Conservation (phyloP, 2,888 invertebrate genomes). For the Cancer borealis region DNA sequence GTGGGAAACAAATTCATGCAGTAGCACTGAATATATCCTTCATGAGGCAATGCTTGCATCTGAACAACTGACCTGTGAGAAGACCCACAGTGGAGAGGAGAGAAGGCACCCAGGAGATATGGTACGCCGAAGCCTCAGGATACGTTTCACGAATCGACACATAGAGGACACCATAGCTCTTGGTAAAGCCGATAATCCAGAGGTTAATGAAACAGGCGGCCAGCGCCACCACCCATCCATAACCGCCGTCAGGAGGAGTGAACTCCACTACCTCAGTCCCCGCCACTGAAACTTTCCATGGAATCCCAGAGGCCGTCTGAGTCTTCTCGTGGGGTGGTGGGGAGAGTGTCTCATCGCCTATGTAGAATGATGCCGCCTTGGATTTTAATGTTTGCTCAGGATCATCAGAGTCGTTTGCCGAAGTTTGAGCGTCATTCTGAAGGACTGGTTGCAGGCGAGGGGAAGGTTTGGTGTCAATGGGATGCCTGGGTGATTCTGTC, state of each 20-base stretch:
- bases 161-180: slow-evolving; percentile 79
- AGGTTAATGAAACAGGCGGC: slow-evolving; percentile 78
- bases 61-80: slow-evolving; percentile 78
- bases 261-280: slow-evolving; percentile 48
- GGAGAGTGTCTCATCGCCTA: slow-evolving; percentile 50
- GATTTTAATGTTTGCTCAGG: background rate
- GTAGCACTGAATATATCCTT: background rate
- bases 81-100: slow-evolving; percentile 78
- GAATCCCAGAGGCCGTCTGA: background rate
- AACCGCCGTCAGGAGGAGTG: slow-evolving; percentile 78
- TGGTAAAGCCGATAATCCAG: slow-evolving; percentile 78
- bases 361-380: slow-evolving; percentile 69
- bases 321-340: background rate
- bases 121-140: slow-evolving; percentile 79
- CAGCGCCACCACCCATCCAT: slow-evolving; percentile 79
- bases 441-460: slow-evolving; percentile 39
- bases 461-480: background rate
- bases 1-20: background rate
- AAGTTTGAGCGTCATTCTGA: background rate
- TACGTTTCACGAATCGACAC: slow-evolving; percentile 78
- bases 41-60: background rate
- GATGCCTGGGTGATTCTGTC: background rate
- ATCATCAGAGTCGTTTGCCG: slow-evolving; percentile 22
- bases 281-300: background rate
- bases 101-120: slow-evolving; percentile 80